Evolutionary conservation across 2,113 vertebrate genomes (phyloP), one percentile per base, ranked within the genome.

Genomic region (Ovis canadensis): DNA sequence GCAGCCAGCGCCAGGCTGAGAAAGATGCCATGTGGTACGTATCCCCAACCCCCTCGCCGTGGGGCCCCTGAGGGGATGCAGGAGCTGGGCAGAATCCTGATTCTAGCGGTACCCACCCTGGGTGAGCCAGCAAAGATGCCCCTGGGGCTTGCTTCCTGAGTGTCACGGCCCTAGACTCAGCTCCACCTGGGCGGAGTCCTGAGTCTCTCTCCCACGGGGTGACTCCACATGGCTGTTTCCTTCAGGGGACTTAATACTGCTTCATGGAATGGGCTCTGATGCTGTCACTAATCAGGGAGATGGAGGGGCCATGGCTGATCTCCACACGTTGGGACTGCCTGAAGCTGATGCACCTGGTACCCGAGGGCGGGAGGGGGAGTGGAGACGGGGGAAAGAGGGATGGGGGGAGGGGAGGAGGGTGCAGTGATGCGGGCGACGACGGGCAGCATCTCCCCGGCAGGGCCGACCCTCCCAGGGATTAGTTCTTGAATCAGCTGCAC

Each of bases 401-500:
- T 8, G 3, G 7, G 33, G 2, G 45, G 14, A 77, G 48, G 91
- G 3, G 60, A 48, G 90, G 64, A 27, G 60, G n/a, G 2, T 25
- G 15, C 5, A 16, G 98, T 45, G 64, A 36, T 92, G 88, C 95
- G 97, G 98, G 98, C 89, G 91, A 97, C 43, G 95, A 97, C 40
- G 52, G 67, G 90, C 64, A 1, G 0, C 95, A 4, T 36, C 25
- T 57, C 97, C 96, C 98, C 94, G 97, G 88, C 97, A 88, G 95
- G 94, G 62, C 98, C 97, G 94, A 97, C 94, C 96, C 91, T 97
- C 97, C 84, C 82, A 96, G 97, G 98, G 98, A 98, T 99, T 99
- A 98, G 98, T 98, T 98, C 98, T 98, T 98, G 98, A 98, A 98
- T 98, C 97, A 98, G 98, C 98, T 97, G 97, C 98, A 98, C 43